A percentile compares a stretch with the other conserved stretches of the same genome.
phyloP scores from a whole-genome alignment of 2,888 invertebrate species.

The Drymonia ruficornis region DNA sequence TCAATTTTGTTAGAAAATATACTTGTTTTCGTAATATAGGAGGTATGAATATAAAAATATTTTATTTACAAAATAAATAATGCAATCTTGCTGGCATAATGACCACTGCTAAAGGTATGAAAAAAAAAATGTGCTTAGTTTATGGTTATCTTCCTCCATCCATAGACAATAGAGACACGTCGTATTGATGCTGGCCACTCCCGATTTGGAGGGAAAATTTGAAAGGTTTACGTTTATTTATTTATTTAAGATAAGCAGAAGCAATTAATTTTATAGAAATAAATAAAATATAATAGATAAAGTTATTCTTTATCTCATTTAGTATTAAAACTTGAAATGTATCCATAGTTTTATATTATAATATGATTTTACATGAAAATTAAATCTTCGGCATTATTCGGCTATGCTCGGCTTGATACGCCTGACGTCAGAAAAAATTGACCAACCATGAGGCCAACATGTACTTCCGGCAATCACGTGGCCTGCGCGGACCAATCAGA shows the following conservation, averaged over 20 bases:
- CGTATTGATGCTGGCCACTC: conserved; percentile 80
- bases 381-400: conserved; percentile 62
- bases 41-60: neutral
- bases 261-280: neutral
- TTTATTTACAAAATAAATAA: neutral
- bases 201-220: conserved; percentile 74
- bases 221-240: conserved; percentile 36
- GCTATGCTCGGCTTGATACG: conserved; percentile 63
- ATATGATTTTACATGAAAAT: conserved; percentile 45
- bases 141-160: conserved; percentile 43
- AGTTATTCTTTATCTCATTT: neutral
- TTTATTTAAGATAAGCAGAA: conserved; percentile 11
- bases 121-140: conserved; percentile 33
- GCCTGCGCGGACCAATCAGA: conserved; percentile 73
- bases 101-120: neutral
- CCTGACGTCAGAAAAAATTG: conserved; percentile 78
- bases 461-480: conserved; percentile 83
- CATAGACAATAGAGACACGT: conserved; percentile 76
- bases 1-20: no score
- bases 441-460: conserved; percentile 76
- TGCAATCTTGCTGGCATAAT: conserved; percentile 5
- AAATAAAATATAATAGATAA: neutral
- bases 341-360: conserved; percentile 12
- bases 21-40: no score
- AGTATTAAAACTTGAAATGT: conserved; percentile 1